Conservation (phyloP, 2,113 vertebrate genomes). For the Elanoides forficatus region DNA sequence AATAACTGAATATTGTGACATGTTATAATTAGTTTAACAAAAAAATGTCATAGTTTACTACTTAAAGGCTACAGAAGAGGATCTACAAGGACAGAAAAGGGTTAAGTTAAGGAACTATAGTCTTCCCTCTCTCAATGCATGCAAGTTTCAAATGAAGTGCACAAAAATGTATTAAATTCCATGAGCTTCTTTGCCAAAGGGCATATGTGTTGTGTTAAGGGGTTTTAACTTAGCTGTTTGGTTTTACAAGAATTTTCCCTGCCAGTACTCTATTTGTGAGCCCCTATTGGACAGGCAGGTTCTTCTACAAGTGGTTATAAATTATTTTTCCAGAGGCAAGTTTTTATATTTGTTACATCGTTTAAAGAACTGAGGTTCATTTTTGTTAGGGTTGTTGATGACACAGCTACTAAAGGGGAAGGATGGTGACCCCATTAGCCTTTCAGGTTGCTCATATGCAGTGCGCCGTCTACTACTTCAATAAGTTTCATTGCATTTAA, state of each 20-base stretch:
- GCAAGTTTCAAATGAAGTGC: not conserved
- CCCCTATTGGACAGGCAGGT: not conserved
- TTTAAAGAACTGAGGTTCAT: not conserved
- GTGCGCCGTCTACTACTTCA: not conserved
- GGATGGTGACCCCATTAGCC: not conserved
- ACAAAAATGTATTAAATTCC: not conserved
- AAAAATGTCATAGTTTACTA: not conserved
- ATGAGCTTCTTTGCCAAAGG: not conserved
- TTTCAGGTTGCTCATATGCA: constrained; percentile 26
- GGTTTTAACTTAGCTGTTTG: not conserved
- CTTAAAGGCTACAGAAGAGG: not conserved
- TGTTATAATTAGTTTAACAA: not conserved
- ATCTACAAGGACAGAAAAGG: not conserved
- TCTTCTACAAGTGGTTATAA: not conserved
- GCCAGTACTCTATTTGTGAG: not conserved
- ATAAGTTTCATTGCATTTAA: constrained; percentile 10
- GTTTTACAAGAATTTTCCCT: not conserved
- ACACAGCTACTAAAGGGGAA: not conserved
- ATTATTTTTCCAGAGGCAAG: not conserved
- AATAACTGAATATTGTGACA: not conserved
- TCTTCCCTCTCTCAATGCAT: not conserved
- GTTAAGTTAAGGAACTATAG: not conserved
- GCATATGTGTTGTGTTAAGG: not conserved
- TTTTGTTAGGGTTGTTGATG: not conserved
- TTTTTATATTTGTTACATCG: not conserved